Base-by-base conservation (phyloP, 2,797 vertebrate species). In the Lerista edwardsae region DNA sequence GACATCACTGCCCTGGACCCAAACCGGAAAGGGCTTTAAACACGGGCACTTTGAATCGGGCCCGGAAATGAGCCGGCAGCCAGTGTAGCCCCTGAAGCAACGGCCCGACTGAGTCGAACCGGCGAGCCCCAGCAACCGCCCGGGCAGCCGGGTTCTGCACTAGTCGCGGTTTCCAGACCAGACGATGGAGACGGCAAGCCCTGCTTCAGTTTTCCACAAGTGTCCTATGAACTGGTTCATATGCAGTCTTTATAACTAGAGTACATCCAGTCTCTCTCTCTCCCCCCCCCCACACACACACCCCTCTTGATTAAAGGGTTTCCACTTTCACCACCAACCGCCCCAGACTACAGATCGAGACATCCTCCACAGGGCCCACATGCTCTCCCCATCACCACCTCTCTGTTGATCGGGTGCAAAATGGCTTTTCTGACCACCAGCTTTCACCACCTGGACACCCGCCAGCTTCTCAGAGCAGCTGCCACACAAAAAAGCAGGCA, bases 401-500 rank as follows among this genome's bases (percentile, higher is more conserved):
- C 88, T 87, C 85, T n/a, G 51, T 64, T 84, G 74, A 84, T 84
- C 85, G 84, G 89, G 84, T 39, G 67, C 72, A 11, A 21, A 59
- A 86, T 72, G 87, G 7, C 86, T 64, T 64, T 21, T 9, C 78
- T 69, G 65, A 78, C 57, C 80, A 79, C 44, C 1, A 31, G 36
- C 84, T 80, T 29, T 8, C 15, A 41, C 78, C 31, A 34, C 77
- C 90, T 92, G 92, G 92, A 87, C 80, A 25, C 59, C 19, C 4
- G 44, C 90, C 91, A 92, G 86, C 81, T 79, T 31, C 14, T 3
- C 11, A 62, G 11, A 92, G 90, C 91, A 91, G 93, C 93, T 91
- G 93, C 83, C 90, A 91, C 89, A 91, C 83, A 6, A 92, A 6
- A 92, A 91, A 91, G 87, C 83, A 87, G 67, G 72, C 91, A 8